Base-by-base conservation (phyloP, 2,113 vertebrate species). In the Grallaria varia region DNA sequence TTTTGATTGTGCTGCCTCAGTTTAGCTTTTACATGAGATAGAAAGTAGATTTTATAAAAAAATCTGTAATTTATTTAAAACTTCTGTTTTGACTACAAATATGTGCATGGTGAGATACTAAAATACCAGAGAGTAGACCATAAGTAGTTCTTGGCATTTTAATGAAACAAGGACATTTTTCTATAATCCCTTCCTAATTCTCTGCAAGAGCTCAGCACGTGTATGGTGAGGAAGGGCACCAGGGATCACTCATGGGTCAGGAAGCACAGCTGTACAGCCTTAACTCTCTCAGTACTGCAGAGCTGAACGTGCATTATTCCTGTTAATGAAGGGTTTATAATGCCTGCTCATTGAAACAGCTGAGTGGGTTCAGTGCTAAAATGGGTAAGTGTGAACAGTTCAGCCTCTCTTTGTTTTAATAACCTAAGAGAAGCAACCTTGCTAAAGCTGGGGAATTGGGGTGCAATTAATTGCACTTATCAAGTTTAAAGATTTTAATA, bases 61-160 rank as follows among this genome's bases (percentile, higher is more conserved):
- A 84, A 60, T 25, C 4, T 16, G 3, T 59, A 1, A 10, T 31
- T 33, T 63, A 2, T 73, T 79, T 77, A 8, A 68, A 31, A 76
- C 44, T 84, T 52, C 4, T 50, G 40, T 63, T 59, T 59, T n/a
- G 8, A 10, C 44, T 49, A 14, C 23, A 64, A 87, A 24, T 55
- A 10, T 0, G 3, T 28, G 19, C 2, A 5, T 17, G 19, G 0
- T 40, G 20, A 64, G 55, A 27, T 49, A 27, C 7, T 33, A 5
- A 81, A 21, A 33, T 63, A 37, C 12, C 35, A 33, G 2, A 14
- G 12, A 73, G 16, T 4, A 44, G 58, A 24, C 37, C 24, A 2
- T 50, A 63, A 63, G 30, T 62, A 52, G 21, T 15, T 81, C 40
- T 30, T 50, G 7, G 9, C 28, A 11, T 28, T 82, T 52, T 66